Evolutionary conservation across 1,140 invertebrate genomes (phyloP), one percentile per base, ranked within the genome.

Genomic region (Drosophila ercepeae): DNA sequence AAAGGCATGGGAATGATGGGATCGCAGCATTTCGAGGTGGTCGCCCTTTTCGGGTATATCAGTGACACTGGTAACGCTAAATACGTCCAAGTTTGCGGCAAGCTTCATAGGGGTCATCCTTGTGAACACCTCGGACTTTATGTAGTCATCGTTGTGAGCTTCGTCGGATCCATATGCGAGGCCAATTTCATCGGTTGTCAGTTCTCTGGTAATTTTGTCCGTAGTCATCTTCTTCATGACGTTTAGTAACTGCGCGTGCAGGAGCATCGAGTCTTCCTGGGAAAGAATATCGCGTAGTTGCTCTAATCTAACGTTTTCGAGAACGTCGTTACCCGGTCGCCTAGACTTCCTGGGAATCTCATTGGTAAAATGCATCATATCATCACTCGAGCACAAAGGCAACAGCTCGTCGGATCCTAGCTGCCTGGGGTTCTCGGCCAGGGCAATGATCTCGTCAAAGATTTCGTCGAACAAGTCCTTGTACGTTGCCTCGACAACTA

Each of bases 391-490:
- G 7, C n/a, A 1, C 5, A 82, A 4, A 0, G 8, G 0, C 0
- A 64, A 2, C 0, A 79, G 74, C 0, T 88, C 77, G 1, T 18
- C 13, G 1, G 60, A 5, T 0, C 0, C 0, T 0, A 72, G 7
- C 0, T 0, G 3, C 0, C 36, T 8, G 0, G 55, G 48, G 8
- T 11, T 48, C 7, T 77, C 44, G 0, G 65, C 19, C 1, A 32
- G 52, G 0, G n/a, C 2, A 0, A 72, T 0, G 6, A 86, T 82
- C 0, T 16, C 36, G 0, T 19, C 21, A 5, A 88, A 89, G 0
- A 90, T 46, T 6, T 84, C 69, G 21, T 81, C 70, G 0, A 91
- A 54, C 0, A 90, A 45, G 52, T 67, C 54, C 1, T 46, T 49
- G 4, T 68, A 58, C 16, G 63, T 75, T 27, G 88, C 75, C 4